A percentile compares a stretch with the other conserved stretches of the same genome.
phyloP scores from a whole-genome alignment of 2,888 invertebrate genomes.

The Philaethria dido region DNA sequence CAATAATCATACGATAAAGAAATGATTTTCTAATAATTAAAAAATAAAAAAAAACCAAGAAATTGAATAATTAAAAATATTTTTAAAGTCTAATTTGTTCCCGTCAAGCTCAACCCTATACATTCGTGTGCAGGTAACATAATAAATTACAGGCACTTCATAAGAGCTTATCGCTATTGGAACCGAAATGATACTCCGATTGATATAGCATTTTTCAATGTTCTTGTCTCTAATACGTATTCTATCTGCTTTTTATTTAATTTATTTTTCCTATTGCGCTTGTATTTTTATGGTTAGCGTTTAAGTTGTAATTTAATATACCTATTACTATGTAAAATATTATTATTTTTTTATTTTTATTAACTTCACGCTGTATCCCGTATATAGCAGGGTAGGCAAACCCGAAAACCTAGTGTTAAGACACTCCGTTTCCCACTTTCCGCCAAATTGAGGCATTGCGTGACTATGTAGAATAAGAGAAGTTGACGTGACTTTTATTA shows the following conservation, averaged over 20 bases:
- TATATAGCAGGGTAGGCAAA: too few relatives aligned
- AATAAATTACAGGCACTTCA: conserved; percentile 30
- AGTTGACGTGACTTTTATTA: too few relatives aligned
- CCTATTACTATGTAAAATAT: neutral
- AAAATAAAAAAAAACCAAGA: too few relatives aligned
- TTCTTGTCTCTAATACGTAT: conserved; percentile 1
- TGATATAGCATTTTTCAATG: conserved; percentile 10
- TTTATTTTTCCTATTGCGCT: neutral
- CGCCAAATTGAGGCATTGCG: too few relatives aligned
- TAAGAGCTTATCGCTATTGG: conserved; percentile 27
- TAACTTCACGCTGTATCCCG: too few relatives aligned
- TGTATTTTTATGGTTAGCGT: neutral
- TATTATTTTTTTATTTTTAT: too few relatives aligned
- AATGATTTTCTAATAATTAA: too few relatives aligned
- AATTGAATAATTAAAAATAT: neutral
- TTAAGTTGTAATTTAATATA: neutral
- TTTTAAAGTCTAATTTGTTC: neutral
- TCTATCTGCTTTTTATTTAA: neutral
- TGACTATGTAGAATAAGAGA: too few relatives aligned
- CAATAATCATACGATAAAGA: too few relatives aligned
- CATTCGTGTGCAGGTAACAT: neutral
- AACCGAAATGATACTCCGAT: conserved; percentile 28
- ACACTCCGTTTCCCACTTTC: too few relatives aligned
- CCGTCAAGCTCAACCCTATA: neutral
- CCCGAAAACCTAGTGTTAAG: too few relatives aligned